Evolutionary conservation across 92 coral and sea anemone genomes (phyloP).

Genomic region (Phenganax stokvisi): DNA sequence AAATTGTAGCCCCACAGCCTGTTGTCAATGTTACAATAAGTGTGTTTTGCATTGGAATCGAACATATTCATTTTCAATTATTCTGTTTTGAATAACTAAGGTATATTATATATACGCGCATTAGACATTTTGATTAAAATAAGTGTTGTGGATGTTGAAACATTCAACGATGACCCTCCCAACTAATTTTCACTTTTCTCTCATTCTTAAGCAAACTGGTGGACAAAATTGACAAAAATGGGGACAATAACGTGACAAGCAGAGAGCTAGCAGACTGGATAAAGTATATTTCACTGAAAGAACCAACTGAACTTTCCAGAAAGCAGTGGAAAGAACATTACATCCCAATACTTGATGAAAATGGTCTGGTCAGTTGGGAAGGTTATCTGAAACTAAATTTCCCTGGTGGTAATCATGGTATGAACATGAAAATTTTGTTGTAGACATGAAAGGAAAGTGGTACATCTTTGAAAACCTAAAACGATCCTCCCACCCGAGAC

Average conservation of each 20-base stretch:
- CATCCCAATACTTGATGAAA: conserved; percentile 10
- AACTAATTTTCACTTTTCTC: background rate
- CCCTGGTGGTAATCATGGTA: conserved; percentile 37
- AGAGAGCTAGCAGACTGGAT: conserved; percentile 75
- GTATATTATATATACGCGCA: too few relatives aligned
- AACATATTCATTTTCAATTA: too few relatives aligned
- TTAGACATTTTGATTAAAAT: too few relatives aligned
- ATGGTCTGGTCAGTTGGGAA: conserved; percentile 58
- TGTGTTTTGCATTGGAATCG: too few relatives aligned
- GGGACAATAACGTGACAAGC: conserved; percentile 55
- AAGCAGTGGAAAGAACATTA: conserved; percentile 51
- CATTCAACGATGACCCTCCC: too few relatives aligned
- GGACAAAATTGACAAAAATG: conserved; percentile 80
- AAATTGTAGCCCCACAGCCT: too few relatives aligned
- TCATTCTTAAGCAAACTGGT: conserved; percentile 57
- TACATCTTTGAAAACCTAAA: background rate
- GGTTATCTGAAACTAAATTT: conserved; percentile 36
- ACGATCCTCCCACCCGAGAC: background rate
- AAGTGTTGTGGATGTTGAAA: too few relatives aligned
- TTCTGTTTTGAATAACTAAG: too few relatives aligned
- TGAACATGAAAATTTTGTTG: background rate
- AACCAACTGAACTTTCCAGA: conserved; percentile 47
- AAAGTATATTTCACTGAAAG: conserved; percentile 48
- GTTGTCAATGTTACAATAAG: too few relatives aligned
- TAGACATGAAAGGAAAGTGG: background rate